Percentiles rank a stretch among this genome's conserved stretches.
Evolutionary conservation across 2,797 vertebrate species (phyloP).

Genomic region (Manis javanica): DNA sequence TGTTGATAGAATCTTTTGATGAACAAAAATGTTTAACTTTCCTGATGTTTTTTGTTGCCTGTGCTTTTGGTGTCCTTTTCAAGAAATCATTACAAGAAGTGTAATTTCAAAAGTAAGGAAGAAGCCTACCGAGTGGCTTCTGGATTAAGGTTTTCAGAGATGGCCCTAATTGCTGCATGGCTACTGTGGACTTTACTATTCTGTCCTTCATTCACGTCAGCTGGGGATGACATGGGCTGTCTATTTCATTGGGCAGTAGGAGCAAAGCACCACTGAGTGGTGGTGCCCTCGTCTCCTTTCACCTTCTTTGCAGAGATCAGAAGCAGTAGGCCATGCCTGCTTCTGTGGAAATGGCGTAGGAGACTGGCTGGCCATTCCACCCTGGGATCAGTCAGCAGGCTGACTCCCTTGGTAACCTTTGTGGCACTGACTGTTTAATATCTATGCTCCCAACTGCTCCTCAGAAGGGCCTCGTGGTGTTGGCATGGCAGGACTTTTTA

Average conservation of each 20-base stretch:
- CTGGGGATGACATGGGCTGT: background rate
- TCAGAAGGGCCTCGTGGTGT: background rate
- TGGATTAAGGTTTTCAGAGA: background rate
- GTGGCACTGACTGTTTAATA: background rate
- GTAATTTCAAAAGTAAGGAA: background rate
- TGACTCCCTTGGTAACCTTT: constrained; percentile 4
- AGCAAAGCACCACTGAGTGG: background rate
- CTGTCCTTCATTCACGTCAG: background rate
- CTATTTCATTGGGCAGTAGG: background rate
- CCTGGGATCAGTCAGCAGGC: background rate
- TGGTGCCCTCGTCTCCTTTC: background rate
- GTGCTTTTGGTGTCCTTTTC: background rate
- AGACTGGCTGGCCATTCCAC: background rate
- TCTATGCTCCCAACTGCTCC: background rate
- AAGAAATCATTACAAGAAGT: constrained; percentile 20
- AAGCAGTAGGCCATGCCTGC: background rate
- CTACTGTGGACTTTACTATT: background rate
- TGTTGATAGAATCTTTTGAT: background rate
- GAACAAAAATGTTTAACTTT: background rate
- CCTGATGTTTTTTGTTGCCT: background rate
- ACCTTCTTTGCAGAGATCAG: background rate
- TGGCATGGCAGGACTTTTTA: background rate
- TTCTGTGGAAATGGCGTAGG: background rate
- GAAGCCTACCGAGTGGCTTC: background rate
- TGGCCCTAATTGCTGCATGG: background rate